Base-by-base conservation (phyloP, 2,113 vertebrate species). In the Gobio gobio region DNA sequence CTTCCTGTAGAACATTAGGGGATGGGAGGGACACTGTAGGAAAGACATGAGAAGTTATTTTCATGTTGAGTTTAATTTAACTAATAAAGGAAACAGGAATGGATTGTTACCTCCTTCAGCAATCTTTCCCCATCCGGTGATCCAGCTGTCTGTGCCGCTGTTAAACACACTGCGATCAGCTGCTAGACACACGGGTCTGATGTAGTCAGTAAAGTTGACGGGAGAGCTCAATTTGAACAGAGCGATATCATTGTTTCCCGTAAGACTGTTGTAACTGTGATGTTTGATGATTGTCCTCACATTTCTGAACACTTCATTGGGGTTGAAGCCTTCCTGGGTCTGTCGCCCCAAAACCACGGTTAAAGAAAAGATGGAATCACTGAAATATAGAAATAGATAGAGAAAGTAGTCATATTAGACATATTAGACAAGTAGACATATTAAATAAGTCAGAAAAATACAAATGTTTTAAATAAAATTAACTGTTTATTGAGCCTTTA, bases 71-170 rank as follows among this genome's bases (percentile, higher is more conserved):
- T 64, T 29, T 29, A 64, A 29, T 64, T 5, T 26, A 49, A 13
- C 3, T 49, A 13, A 49, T 40, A 7, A 40, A 3, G 13, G 26
- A 64, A 36, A 20, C 3, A 20, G 1, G 1, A 10, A 54, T 45
- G 1, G 14, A 8, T 13, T 5, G 29, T 86, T 24, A 86, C 85
- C 78, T 13, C 73, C 49, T 45, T 56, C 58, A 26, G 18, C 2
- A 47, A 83, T 61, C 0, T 93, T 59, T 14, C 94, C 93, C 94
- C 94, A 95, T 43, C 94, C 94, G 0, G 94, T 94, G 81, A 95
- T 91, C 0, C 90, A 93, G 51, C 92, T 94, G 0, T 72, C 87
- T 66, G 93, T 89, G 74, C 92, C 92, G 0, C 24, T 91, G 26
- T 93, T 90, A 84, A 95, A 94, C 77, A 75, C 83, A 83, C 92